Evolutionary conservation across 2,888 invertebrate genomes (phyloP), one percentile per base, ranked within the genome.

Genomic region (Cosmorhoe ocellata): DNA sequence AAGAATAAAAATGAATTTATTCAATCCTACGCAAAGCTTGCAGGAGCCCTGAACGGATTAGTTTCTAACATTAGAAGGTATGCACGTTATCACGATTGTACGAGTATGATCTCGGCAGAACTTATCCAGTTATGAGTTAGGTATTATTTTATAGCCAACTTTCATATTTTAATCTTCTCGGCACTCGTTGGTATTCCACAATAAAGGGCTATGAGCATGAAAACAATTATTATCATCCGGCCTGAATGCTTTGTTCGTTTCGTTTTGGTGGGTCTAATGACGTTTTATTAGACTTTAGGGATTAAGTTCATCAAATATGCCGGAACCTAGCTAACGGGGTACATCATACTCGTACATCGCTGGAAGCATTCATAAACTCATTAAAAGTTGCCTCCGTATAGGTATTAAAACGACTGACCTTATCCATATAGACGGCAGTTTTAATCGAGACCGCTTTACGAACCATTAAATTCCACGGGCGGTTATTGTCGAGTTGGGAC

Each of bases 381-480:
- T 87, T 87, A 85, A 84, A 87, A 87, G 84, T 86, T 84, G 73
- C 74, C 77, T 77, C 73, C 71, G 76, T 79, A 75, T 71, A 18
- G 18, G 18, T 18, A 77, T 75, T 80, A 78, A 81, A 81, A 76
- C 81, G 78, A 79, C 75, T 79, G 76, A 74, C 81, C 78, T 77
- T 79, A 76, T 76, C 81, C 79, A 80, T 79, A 80, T 72, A 80
- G 78, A 81, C 74, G 82, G 77, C 79, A 78, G 81, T 85, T 87
- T 84, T 85, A 86, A 87, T 86, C 82, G 87, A 76, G 78, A 82
- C 76, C 83, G 77, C 78, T 84, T 84, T 81, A 81, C 79, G 81
- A 76, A 69, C 79, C 82, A 85, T 88, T 88, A 82, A 82, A 76
- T 80, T 78, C 73, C 76, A 81, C 76, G 80, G 75, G 74, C 76